Base-by-base conservation (phyloP, 2,113 vertebrate species). In the Brienomyrus brachyistius region DNA sequence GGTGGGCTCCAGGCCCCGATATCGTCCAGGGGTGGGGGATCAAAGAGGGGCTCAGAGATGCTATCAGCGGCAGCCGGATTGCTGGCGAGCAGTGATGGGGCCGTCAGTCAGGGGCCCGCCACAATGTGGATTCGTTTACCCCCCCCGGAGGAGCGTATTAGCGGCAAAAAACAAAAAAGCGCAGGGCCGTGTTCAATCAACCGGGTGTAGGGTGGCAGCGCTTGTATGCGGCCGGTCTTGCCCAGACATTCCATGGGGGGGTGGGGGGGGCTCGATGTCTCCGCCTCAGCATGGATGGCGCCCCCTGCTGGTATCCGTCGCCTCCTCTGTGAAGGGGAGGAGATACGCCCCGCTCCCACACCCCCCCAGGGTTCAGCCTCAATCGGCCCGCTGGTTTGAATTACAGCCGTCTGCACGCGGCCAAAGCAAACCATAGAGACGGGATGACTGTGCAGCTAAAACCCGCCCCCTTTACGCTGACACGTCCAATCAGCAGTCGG, bases 121-220 rank as follows among this genome's bases (percentile, higher is more conserved):
- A 95, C 94, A 95, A 96, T 93, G 94, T 96, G 95, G 95, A 92
- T 94, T 92, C 92, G 91, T 92, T 96, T 95, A 95, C 93, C 52
- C 62, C 17, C 17, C 1, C 9, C 52, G 88, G 92, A 91, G 31
- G 35, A 43, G 23, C 19, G 27, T 94, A 95, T 95, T 91, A 92
- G 59, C 8, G 59, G 23, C 59, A 62, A 1, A 62, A 62, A 23
- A 62, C 23, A 90, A 86, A 10, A 56, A 80, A 51, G 80, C 92
- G 92, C 94, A 96, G 90, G 62, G 74, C 17, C 88, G 54, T 88
- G 88, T 90, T 88, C 92, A 92, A 94, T 94, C 91, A 90, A 91
- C 91, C 82, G 92, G 50, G 48, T 40, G 66, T 80, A 40, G 50
- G 50, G 70, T 52, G 66, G 66, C 47, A 15, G 56, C 1, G 13